Evolutionary conservation across 1,140 invertebrate genomes (phyloP), one percentile per base, ranked within the genome.

Genomic region (Zeugodacus cucurbitae): DNA sequence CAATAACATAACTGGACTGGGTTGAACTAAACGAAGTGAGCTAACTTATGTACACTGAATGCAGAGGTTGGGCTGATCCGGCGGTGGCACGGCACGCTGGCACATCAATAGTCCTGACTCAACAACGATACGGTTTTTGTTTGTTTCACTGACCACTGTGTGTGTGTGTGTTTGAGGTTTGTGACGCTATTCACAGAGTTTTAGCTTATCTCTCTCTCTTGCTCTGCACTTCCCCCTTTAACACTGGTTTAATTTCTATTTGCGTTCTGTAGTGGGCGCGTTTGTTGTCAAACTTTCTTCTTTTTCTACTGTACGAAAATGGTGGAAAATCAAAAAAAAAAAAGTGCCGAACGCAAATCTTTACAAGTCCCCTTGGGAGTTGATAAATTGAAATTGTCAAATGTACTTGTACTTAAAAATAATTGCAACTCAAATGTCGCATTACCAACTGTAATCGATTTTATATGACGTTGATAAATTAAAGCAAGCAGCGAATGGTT

Each of bases 341-440:
- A 41, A 74, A n/a, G 6, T 11, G n/a, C 58, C n/a, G 10, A n/a
- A 48, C 41, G 41, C 74, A 82, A 82, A 82, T 82, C 74, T 82
- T 48, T 48, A 20, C 37, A 48, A 82, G 74, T 82, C 74, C 26
- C 41, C 41, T 41, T 82, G 74, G 41, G 37, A 82, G 74, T 82
- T 82, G 74, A 82, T 82, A 82, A 82, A 82, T 82, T 82, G 74
- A 82, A 82, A 82, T 82, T 82, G 74, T 48, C 74, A 82, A 82
- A 82, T 82, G 74, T 44, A 82, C 74, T 82, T 41, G 74, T 82
- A 82, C 41, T 82, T 82, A 82, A 82, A 82, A 82, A 54, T 82
- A 82, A 82, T 82, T 82, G 74, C 74, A 82, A 82, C 74, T 37
- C 74, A 82, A 82, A 82, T 82, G 74, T 82, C 74, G 74, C 74